Base-by-base conservation (phyloP, 2,113 vertebrate species). In the Notothenia rossii region DNA sequence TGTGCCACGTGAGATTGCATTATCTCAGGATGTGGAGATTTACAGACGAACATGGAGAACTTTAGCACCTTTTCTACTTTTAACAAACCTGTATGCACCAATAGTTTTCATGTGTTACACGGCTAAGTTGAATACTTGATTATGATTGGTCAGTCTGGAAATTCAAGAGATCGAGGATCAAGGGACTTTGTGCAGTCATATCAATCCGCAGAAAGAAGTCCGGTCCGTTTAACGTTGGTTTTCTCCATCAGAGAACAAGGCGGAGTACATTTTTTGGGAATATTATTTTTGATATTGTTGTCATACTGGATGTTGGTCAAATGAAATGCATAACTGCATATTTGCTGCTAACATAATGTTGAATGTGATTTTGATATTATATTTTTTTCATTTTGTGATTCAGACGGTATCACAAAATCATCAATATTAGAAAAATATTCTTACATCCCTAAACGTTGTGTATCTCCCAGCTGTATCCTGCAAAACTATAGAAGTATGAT, bases 1-100 rank as follows among this genome's bases (percentile, higher is more conserved):
- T 84, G 88, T 79, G 79, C 71, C 66, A 61, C 15, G 88, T 74
- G 77, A 73, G 80, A 85, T 68, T 78, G 70, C 66, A 80, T 50
- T 79, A 72, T 90, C 72, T 88, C 64, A 74, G 59, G 10, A 72
- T 18, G 15, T 56, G 43, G 50, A 84, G 63, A 62, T 56, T 6
- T 55, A 50, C n/a, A 22, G 60, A 61, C 58, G 43, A 7, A 49
- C 13, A 66, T 7, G 51, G 53, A 65, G 55, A 76, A 72, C 71
- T 81, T 81, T 73, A 75, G 2, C 40, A 51, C 64, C 61, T 67
- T 45, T 70, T 76, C 3, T 58, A 10, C 7, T 59, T 10, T 84
- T 60, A 69, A 72, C 51, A 83, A 36, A 43, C 12, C 67, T 54
- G 20, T 2, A 14, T 65, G 54, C 46, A 36, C 18, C 10, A 66